Conservation (phyloP, 2,797 vertebrate genomes). For the Neosalanx taihuensis region DNA sequence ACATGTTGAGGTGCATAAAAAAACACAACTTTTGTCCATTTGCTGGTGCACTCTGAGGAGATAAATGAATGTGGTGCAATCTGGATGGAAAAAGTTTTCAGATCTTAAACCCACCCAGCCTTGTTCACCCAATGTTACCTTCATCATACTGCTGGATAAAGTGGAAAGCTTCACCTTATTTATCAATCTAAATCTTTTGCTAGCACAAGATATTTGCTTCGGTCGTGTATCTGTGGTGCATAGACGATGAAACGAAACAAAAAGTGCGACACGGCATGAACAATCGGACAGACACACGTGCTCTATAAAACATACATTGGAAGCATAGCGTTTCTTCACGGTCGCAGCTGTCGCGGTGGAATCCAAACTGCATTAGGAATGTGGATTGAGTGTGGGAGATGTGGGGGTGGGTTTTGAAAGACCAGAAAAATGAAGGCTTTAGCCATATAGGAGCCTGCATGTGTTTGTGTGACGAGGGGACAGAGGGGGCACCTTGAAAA, state of each 20-base stretch:
- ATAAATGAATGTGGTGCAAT: too few species aligned
- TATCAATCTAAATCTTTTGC: too few species aligned
- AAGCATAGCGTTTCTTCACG: constrained; percentile 33
- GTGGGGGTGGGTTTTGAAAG: constrained; percentile 60
- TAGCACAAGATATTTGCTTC: neutral
- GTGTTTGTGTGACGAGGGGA: constrained; percentile 7
- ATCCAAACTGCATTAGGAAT: constrained; percentile 68
- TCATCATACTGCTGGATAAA: too few species aligned
- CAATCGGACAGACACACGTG: neutral
- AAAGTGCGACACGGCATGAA: constrained; percentile 27
- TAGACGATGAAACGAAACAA: constrained; percentile 2
- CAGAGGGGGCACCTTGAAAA: neutral
- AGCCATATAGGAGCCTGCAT: constrained; percentile 24
- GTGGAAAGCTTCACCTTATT: too few species aligned
- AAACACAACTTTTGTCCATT: too few species aligned
- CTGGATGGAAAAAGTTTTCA: too few species aligned
- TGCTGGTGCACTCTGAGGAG: too few species aligned
- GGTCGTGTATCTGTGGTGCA: neutral
- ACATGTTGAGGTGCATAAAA: too few species aligned
- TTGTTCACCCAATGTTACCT: too few species aligned
- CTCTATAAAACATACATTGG: constrained; percentile 10
- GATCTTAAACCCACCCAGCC: too few species aligned
- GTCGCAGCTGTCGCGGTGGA: constrained; percentile 74
- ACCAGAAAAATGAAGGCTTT: constrained; percentile 35
- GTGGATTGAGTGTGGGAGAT: constrained; percentile 69